Base-by-base conservation (phyloP, 2,888 invertebrate species). In the Bedellia somnulentella region DNA sequence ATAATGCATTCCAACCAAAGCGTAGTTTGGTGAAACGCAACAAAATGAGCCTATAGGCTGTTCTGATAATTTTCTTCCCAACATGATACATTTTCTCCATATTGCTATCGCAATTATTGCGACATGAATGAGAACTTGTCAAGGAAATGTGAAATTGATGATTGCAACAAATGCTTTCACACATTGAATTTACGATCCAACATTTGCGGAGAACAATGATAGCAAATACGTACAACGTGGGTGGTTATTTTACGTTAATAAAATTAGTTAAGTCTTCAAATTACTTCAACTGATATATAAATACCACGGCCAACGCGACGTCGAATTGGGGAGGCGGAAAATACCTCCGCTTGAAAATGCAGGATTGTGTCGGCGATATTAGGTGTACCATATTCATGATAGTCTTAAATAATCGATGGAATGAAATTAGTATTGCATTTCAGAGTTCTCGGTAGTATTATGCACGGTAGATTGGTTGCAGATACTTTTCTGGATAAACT, bases 371-470 rank as follows among this genome's bases (percentile, higher is more conserved):
- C n/a, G n/a, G n/a, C n/a, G n/a, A n/a, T n/a, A n/a, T n/a, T n/a
- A n/a, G n/a, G n/a, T n/a, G n/a, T n/a, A n/a, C n/a, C n/a, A n/a
- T n/a, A n/a, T n/a, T n/a, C n/a, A n/a, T n/a, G n/a, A n/a, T n/a
- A n/a, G n/a, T n/a, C n/a, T n/a, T n/a, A n/a, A n/a, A n/a, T n/a
- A n/a, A n/a, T n/a, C n/a, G n/a, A n/a, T n/a, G n/a, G n/a, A n/a
- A n/a, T n/a, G n/a, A n/a, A n/a, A n/a, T n/a, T 42, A 54, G 62
- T 61, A 52, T 67, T 58, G 48, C 58, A 59, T 66, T 66, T 54
- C 62, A 47, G 33, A 42, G 49, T 67, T 66, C 63, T 45, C 43
- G 41, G 62, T 63, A 66, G 55, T 38, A 57, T 60, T 61, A 59
- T 49, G 49, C 47, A 47, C 58, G 46, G 46, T 35, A 48, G 59